Evolutionary conservation across 2,888 invertebrate genomes (phyloP).

Genomic region (Drosophila niveifrons): DNA sequence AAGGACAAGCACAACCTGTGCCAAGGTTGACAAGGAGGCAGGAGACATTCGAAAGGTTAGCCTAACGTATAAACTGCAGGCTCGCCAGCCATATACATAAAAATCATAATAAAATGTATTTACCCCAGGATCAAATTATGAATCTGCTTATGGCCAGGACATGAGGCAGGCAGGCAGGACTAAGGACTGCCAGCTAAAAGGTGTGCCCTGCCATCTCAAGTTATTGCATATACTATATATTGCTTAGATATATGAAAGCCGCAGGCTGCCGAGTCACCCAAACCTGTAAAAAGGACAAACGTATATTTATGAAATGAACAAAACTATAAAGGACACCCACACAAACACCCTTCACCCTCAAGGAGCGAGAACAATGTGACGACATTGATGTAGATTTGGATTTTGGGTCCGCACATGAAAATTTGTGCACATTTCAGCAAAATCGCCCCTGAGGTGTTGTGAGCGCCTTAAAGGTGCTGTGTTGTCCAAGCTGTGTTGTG

Average conservation of each 20-base stretch:
- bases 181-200: slow-evolving; percentile 61
- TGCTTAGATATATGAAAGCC: slow-evolving; percentile 69
- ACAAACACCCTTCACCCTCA: slow-evolving; percentile 15
- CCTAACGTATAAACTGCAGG: slow-evolving; percentile 71
- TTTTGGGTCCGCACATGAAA: slow-evolving; percentile 66
- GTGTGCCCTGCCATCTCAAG: slow-evolving; percentile 70
- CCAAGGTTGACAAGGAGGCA: slow-evolving; percentile 54
- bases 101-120: slow-evolving; percentile 84
- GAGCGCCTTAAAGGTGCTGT: slow-evolving; percentile 57
- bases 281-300: slow-evolving; percentile 74
- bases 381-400: slow-evolving; percentile 74
- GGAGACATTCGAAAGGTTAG: slow-evolving; percentile 29
- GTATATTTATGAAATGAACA: slow-evolving; percentile 80
- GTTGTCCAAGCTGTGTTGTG: slow-evolving; percentile 26
- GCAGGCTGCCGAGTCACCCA: slow-evolving; percentile 58
- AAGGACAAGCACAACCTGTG: slow-evolving; percentile 70
- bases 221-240: slow-evolving; percentile 32
- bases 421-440: slow-evolving; percentile 82
- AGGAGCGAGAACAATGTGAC: slow-evolving; percentile 70
- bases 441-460: slow-evolving; percentile 73
- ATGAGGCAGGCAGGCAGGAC: slow-evolving; percentile 10
- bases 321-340: slow-evolving; percentile 76
- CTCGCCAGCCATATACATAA: slow-evolving; percentile 74
- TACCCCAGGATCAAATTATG: slow-evolving; percentile 84
- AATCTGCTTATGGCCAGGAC: slow-evolving; percentile 73